These are phyloP conservation scores for Prenolepis imparis DNA, from an alignment of 2,888 invertebrate genomes.

Conservation along the genomic window DNA sequence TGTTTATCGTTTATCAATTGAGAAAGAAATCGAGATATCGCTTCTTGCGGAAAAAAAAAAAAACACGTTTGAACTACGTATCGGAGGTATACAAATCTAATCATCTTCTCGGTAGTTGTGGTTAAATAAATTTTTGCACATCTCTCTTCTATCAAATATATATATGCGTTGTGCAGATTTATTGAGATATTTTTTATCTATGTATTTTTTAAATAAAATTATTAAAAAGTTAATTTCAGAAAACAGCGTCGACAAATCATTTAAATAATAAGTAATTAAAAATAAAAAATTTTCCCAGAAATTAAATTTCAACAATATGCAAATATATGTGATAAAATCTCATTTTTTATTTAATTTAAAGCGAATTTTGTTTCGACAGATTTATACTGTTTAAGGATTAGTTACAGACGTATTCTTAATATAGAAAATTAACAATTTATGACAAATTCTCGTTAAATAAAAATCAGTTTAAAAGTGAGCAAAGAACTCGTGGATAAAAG, in stretches of 20 bases:
- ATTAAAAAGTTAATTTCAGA: background rate
- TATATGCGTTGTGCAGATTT: background rate
- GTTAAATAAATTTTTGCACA: slow-evolving; percentile 17
- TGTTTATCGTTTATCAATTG: slow-evolving; percentile 27
- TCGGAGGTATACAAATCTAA: slow-evolving; percentile 3
- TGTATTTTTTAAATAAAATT: background rate
- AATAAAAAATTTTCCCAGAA: background rate
- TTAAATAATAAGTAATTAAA: background rate
- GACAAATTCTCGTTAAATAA: background rate
- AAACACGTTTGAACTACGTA: background rate
- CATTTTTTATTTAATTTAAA: slow-evolving; percentile 5
- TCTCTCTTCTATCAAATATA: slow-evolving; percentile 6
- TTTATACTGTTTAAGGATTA: background rate
- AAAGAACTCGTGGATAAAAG: background rate
- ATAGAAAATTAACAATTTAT: background rate
- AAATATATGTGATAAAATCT: background rate
- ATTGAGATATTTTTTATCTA: slow-evolving; percentile 8
- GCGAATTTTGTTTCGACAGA: background rate
- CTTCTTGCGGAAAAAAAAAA: background rate
- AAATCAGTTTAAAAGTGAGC: background rate
- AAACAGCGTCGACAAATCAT: background rate
- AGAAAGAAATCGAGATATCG: background rate
- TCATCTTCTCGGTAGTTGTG: background rate
- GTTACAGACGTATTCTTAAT: background rate
- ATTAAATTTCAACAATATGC: background rate